These are phyloP conservation scores for Palythoa grandiflora DNA, from an alignment of 92 coral and sea anemone genomes.

Conservation along the genomic window DNA sequence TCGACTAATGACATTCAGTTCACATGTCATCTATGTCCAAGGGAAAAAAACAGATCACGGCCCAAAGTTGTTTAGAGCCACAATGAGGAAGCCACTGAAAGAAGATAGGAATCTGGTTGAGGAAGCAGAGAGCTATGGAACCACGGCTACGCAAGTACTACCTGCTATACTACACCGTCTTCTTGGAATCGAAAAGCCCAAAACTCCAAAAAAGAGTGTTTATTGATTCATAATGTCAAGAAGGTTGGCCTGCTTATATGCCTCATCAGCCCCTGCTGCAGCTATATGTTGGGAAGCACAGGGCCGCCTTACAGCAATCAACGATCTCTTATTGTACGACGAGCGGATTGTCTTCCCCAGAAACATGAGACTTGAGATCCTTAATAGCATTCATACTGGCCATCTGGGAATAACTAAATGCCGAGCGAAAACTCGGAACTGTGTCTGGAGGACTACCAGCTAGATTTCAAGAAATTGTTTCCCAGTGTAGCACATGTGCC, in stretches of 20 bases:
- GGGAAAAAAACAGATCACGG: constrained; percentile 17
- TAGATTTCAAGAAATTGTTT: constrained; percentile 2
- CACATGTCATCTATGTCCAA: neutral
- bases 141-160: constrained; percentile 22
- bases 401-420: constrained; percentile 23
- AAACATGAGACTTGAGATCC: constrained; percentile 54
- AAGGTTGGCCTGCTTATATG: constrained; percentile 66
- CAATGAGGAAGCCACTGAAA: constrained; percentile 16
- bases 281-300: constrained; percentile 36
- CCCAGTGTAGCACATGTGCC: constrained; percentile 8
- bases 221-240: constrained; percentile 46
- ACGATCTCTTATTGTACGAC: constrained; percentile 65
- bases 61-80: constrained; percentile 33
- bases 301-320: constrained; percentile 62
- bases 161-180: constrained; percentile 61
- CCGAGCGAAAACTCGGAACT: neutral
- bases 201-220: constrained; percentile 66
- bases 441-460: constrained; percentile 14
- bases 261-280: constrained; percentile 1
- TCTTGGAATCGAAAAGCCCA: constrained; percentile 63
- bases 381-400: constrained; percentile 61
- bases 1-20: constrained; percentile 2
- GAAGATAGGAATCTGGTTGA: constrained; percentile 34
- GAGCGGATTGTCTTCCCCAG: constrained; percentile 74
- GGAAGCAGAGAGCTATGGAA: constrained; percentile 59